phyloP scores from a whole-genome alignment of 2,113 vertebrate genomes.

The Pterocles burchelli region DNA sequence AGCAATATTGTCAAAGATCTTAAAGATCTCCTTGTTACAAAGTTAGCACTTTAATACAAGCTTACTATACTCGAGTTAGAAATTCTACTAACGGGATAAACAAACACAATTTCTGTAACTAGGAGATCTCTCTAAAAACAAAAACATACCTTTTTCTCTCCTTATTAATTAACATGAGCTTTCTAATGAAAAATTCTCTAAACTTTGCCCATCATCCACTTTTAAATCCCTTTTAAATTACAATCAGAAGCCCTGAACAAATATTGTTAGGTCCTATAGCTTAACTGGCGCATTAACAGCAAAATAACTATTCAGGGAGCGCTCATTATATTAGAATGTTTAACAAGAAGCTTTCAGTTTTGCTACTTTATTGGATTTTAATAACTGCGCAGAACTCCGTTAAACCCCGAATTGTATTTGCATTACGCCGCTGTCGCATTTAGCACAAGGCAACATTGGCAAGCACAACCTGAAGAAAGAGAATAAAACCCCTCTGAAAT shows the following conservation, averaged over 20 bases:
- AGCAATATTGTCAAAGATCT: background rate
- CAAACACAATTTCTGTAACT: slow-evolving; percentile 5
- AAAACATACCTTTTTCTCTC: background rate
- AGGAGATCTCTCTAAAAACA: background rate
- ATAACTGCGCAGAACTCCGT: slow-evolving; percentile 29
- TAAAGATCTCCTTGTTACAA: background rate
- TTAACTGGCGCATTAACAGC: slow-evolving; percentile 63
- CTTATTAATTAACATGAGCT: slow-evolving; percentile 27
- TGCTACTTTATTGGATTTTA: slow-evolving; percentile 56
- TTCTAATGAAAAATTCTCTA: slow-evolving; percentile 41
- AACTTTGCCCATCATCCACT: slow-evolving; percentile 52
- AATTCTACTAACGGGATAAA: background rate
- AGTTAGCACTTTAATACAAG: background rate
- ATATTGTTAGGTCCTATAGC: slow-evolving; percentile 39
- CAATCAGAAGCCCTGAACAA: slow-evolving; percentile 41
- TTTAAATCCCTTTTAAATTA: slow-evolving; percentile 68
- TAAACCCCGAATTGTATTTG: slow-evolving; percentile 51
- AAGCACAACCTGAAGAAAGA: slow-evolving; percentile 67
- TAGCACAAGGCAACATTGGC: slow-evolving; percentile 64
- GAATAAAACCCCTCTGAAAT: slow-evolving; percentile 77
- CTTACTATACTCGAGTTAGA: background rate
- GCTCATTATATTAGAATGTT: slow-evolving; percentile 45
- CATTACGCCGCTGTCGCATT: slow-evolving; percentile 30
- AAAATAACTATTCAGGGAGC: slow-evolving; percentile 54
- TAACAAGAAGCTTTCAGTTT: slow-evolving; percentile 49